Evolutionary conservation across 2,797 vertebrate species (phyloP).

Genomic region (Natrix natrix): DNA sequence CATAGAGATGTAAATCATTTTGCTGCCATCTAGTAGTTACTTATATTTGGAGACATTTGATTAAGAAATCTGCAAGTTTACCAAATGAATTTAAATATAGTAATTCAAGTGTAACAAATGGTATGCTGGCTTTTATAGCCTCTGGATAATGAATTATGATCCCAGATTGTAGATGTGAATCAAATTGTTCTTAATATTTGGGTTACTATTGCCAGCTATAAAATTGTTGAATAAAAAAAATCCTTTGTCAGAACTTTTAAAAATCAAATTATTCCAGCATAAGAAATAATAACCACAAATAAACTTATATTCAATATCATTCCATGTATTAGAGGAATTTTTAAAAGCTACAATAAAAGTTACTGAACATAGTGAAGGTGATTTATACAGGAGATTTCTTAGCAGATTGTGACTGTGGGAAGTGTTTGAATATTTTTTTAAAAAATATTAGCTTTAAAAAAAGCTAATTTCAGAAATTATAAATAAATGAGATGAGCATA

Average conservation of each 20-base stretch:
- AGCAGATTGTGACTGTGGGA: conserved; percentile 19
- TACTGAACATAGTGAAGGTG: background rate
- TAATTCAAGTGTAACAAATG: background rate
- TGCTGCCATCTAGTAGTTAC: background rate
- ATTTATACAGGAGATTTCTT: conserved; percentile 29
- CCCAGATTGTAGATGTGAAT: background rate
- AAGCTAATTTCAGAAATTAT: conserved; percentile 1
- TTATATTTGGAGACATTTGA: background rate
- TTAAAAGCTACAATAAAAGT: background rate
- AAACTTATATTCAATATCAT: conserved; percentile 8
- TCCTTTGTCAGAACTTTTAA: background rate
- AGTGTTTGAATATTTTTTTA: background rate
- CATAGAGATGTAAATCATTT: background rate
- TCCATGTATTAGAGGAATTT: conserved; percentile 11
- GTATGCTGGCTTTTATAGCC: background rate
- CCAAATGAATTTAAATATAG: conserved; percentile 3
- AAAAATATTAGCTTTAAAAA: too few relatives aligned
- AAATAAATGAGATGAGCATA: conserved; percentile 7
- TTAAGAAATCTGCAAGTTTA: background rate
- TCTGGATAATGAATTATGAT: background rate
- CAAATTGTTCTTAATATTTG: background rate
- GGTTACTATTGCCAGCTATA: background rate
- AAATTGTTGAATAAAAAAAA: background rate
- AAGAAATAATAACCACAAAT: background rate
- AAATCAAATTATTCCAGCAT: background rate